Evolutionary conservation across 2,888 invertebrate genomes (phyloP), one percentile per base, ranked within the genome.

Genomic region (Balanococcus diminutus): DNA sequence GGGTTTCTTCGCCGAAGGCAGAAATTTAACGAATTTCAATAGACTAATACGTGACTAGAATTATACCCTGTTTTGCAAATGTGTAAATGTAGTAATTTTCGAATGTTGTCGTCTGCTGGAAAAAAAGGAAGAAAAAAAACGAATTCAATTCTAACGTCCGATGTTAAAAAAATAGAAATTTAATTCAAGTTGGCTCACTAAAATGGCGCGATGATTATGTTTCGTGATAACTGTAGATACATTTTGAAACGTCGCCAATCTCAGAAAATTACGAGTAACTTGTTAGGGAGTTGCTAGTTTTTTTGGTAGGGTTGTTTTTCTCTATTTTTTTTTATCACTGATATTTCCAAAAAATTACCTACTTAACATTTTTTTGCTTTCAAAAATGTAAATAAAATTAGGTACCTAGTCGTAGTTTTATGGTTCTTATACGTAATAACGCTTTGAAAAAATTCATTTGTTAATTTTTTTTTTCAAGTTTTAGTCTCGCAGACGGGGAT

Each of bases 1-100:
- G 22, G 0, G 2, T 67, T 67, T 16, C 67, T 31, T 31, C 67
- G 28, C 6, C 28, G 28, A 67, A 67, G 28, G 67, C 3, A 79
- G 22, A 79, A 79, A 79, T 79, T 79, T 79, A 79, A 79, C 32
- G 75, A 32, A 79, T 79, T 79, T 79, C 75, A 79, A 79, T 79
- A 79, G 11, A 22, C 75, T 9, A 19, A 79, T 36, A 79, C 75
- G 75, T 79, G 75, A 79, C 36, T 19, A n/a, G 75, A 79, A 79
- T 79, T 36, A 28, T n/a, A 19, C 9, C 14, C 31, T 19, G n/a
- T 79, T 79, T 36, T 32, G 75, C 9, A 79, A 79, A 79, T 79
- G 36, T 28, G 19, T 67, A 79, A 79, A 79, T 36, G 75, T 79
- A 79, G 75, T 79, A 79, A 36, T 79, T 79, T 79, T 79, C 75